A percentile compares a stretch with the other conserved stretches of the same genome.
phyloP scores from a whole-genome alignment of 2,888 invertebrate species.

The Smittia aterrima region DNA sequence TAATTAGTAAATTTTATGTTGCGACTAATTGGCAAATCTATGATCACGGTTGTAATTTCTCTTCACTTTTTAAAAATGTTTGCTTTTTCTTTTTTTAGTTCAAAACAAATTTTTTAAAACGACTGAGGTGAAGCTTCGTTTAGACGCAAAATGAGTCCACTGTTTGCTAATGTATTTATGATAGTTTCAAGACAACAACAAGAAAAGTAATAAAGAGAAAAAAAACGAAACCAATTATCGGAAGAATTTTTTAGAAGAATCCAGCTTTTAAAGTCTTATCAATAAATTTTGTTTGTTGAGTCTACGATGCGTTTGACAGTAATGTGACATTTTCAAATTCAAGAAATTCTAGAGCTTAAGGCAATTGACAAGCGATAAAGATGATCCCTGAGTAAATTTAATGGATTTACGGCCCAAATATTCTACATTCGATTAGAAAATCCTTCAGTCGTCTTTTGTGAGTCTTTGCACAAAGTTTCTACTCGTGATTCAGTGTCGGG shows the following conservation, averaged over 20 bases:
- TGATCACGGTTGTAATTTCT: constrained; percentile 16
- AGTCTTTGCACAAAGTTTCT: background rate
- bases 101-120: background rate
- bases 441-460: background rate
- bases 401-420: background rate
- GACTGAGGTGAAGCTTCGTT: background rate
- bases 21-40: background rate
- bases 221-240: background rate
- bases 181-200: constrained; percentile 1
- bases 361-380: too few relatives aligned
- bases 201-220: background rate
- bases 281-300: background rate
- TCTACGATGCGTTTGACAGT: too few relatives aligned
- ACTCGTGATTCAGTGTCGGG: background rate
- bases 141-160: background rate
- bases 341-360: too few relatives aligned
- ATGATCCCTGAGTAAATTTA: too few relatives aligned
- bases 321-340: too few relatives aligned
- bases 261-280: background rate
- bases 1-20: constrained; percentile 12
- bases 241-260: background rate
- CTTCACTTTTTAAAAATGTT: background rate
- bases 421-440: background rate
- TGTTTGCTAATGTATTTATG: background rate
- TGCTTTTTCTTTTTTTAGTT: background rate